Evolutionary conservation across 1,140 invertebrate species (phyloP).

Genomic region (Drosophila sechellia): DNA sequence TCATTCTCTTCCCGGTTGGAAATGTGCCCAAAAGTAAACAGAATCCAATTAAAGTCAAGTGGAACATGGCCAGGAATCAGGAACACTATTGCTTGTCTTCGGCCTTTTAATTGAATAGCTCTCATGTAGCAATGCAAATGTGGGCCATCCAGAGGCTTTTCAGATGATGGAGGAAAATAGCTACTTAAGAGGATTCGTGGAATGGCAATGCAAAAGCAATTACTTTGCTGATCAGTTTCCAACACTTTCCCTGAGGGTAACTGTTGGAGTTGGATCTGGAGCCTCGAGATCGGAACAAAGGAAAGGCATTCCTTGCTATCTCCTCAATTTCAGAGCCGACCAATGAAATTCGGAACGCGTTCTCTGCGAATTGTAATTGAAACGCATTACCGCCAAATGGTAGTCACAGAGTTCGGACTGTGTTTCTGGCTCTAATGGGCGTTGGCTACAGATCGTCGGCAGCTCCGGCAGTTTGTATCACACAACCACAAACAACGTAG

Average conservation of each 20-base stretch:
- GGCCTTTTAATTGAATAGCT: conserved; percentile 73
- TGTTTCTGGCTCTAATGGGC: conserved; percentile 63
- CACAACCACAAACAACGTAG: conserved; percentile 56
- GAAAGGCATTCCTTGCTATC: conserved; percentile 34
- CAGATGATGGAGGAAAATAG: conserved; percentile 7
- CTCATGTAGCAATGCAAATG: conserved; percentile 71
- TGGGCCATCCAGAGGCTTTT: conserved; percentile 44
- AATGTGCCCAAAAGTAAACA: conserved; percentile 76
- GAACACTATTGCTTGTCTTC: conserved; percentile 28
- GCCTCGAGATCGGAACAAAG: conserved; percentile 7
- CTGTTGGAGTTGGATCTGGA: not conserved
- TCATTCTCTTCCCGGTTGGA: conserved; percentile 38
- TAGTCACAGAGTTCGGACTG: conserved; percentile 37
- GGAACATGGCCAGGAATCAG: conserved; percentile 66
- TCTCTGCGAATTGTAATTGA: conserved; percentile 61
- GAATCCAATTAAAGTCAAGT: conserved; percentile 81
- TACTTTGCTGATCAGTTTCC: conserved; percentile 63
- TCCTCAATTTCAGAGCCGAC: conserved; percentile 50
- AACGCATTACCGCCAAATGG: conserved; percentile 72
- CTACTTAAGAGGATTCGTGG: conserved; percentile 57
- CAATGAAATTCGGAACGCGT: conserved; percentile 68
- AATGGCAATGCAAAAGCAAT: conserved; percentile 45
- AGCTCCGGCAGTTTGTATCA: conserved; percentile 2
- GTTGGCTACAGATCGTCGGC: conserved; percentile 55
- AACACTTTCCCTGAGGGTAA: conserved; percentile 70